A percentile compares a stretch with the other conserved stretches of the same genome.
phyloP scores from a whole-genome alignment of 2,113 vertebrate genomes.

The Physeter macrocephalus region DNA sequence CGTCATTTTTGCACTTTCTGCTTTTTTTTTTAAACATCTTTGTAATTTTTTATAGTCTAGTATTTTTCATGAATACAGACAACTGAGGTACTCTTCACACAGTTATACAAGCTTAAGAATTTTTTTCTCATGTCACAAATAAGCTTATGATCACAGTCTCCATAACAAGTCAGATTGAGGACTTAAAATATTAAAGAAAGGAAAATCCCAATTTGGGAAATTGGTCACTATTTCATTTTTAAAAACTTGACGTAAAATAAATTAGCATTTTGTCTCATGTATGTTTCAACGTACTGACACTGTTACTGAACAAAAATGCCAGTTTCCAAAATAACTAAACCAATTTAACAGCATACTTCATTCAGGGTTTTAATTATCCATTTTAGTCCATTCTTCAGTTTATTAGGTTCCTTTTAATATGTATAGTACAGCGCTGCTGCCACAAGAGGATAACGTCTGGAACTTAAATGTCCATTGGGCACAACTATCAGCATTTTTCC shows the following conservation, averaged over 20 bases:
- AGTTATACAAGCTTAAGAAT: neutral
- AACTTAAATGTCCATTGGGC: constrained; percentile 58
- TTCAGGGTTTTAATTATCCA: neutral
- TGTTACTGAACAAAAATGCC: constrained; percentile 15
- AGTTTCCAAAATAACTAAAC: constrained; percentile 35
- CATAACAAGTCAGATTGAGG: neutral
- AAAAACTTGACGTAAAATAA: constrained; percentile 39
- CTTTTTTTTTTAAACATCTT: constrained; percentile 17
- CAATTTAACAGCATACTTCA: constrained; percentile 30
- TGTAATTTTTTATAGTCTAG: neutral
- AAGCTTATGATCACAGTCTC: neutral
- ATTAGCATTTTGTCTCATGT: neutral
- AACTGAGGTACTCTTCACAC: neutral
- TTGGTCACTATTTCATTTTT: constrained; percentile 32
- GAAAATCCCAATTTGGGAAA: neutral
- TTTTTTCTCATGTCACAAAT: neutral
- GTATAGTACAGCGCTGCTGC: neutral
- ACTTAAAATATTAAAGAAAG: neutral
- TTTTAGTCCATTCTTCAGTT: constrained; percentile 56
- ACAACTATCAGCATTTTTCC: constrained; percentile 54
- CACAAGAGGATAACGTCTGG: constrained; percentile 46
- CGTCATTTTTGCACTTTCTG: constrained; percentile 18
- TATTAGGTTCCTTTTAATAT: constrained; percentile 50
- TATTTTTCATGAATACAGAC: neutral
- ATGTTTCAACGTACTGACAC: neutral